phyloP scores from a whole-genome alignment of 2,797 vertebrate species.

The Tapirus indicus region DNA sequence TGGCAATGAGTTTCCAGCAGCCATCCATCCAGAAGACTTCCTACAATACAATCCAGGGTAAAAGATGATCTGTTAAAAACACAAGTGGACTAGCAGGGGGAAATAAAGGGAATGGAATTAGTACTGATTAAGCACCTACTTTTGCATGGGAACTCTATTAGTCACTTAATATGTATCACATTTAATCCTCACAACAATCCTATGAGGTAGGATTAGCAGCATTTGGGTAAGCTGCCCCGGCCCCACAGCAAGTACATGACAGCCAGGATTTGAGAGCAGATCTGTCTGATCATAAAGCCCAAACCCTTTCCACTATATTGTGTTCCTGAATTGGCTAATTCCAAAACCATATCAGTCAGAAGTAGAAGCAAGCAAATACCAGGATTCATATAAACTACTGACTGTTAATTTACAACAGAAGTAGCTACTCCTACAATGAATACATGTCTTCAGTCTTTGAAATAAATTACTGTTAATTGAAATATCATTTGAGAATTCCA shows the following conservation, averaged over 20 bases:
- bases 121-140: background rate
- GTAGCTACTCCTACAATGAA: background rate
- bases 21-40: constrained; percentile 71
- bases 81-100: background rate
- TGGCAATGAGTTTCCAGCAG: constrained; percentile 42
- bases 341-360: background rate
- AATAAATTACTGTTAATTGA: background rate
- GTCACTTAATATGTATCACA: background rate
- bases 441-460: background rate
- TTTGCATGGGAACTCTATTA: background rate
- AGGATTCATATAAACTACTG: background rate
- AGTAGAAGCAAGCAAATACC: background rate
- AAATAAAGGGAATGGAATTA: background rate
- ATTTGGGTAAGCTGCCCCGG: background rate
- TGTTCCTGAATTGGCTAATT: background rate
- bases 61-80: background rate
- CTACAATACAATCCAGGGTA: constrained; percentile 29
- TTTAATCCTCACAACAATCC: background rate
- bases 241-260: background rate
- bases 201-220: background rate
- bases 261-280: background rate
- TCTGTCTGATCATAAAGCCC: background rate
- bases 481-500: background rate
- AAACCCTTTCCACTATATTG: background rate
- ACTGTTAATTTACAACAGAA: background rate